Evolutionary conservation across 2,888 invertebrate genomes (phyloP), one percentile per base, ranked within the genome.

Genomic region (Acrobasis consociella): DNA sequence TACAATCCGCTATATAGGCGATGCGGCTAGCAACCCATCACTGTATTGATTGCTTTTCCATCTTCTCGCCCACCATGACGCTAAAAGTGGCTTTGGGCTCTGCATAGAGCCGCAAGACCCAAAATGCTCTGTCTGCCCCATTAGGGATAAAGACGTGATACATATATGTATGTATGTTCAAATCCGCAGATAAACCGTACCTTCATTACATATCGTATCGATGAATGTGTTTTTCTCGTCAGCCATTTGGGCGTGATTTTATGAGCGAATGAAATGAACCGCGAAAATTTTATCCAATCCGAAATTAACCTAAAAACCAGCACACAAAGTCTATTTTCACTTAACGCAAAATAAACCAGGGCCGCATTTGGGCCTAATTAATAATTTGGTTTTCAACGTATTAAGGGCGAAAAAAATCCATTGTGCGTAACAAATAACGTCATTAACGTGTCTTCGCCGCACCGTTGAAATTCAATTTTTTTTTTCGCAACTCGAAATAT

Each of bases 341-440:
- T 42, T 42, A 13, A 15, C 11, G 9, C n/a, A 10, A 13, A 11
- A 15, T 10, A 49, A 42, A 17, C 17, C 63, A 62, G 66, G 51
- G 13, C 61, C 55, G 65, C 17, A 67, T 65, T 59, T 56, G 63
- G 49, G 50, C 42, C 65, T 66, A 69, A 71, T 73, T 71, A 68
- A 68, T 69, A 70, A 69, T 66, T 65, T 61, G 66, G 65, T 66
- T 69, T 67, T 65, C 68, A 63, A 49, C 62, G 65, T 64, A 65
- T 67, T 67, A 64, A 31, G 58, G 58, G 49, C 22, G 60, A 60
- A 70, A 71, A 71, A 70, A 70, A 58, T 62, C 62, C 64, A 65
- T 64, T 68, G 64, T 50, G 62, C 10, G 65, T 67, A 63, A 72
- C 69, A 70, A 71, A 73, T 73, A 68, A 70, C 70, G 68, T 67